phyloP scores from a whole-genome alignment of 2,888 invertebrate genomes.

The Meloe dianella region DNA sequence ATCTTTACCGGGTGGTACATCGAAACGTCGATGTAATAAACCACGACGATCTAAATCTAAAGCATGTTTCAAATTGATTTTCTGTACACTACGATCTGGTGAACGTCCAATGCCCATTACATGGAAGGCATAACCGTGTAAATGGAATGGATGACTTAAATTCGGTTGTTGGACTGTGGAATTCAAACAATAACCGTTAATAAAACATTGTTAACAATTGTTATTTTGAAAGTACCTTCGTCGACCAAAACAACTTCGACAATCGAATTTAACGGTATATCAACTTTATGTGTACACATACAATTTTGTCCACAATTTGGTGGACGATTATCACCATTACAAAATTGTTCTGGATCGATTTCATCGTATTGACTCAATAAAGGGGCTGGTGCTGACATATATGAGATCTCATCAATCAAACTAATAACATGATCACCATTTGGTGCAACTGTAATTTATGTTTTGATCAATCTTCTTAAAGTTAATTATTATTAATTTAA shows the following conservation, averaged over 20 bases:
- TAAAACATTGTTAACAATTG: background rate
- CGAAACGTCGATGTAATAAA: conserved; percentile 75
- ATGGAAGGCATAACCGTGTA: conserved; percentile 82
- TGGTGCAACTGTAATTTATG: conserved; percentile 57
- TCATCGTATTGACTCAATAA: conserved; percentile 81
- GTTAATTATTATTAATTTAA: conserved; percentile 54
- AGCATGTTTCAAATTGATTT: conserved; percentile 80
- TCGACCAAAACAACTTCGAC: conserved; percentile 89
- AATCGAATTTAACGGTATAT: conserved; percentile 81
- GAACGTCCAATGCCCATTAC: conserved; percentile 85
- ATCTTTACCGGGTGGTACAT: conserved; percentile 81
- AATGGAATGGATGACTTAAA: conserved; percentile 86
- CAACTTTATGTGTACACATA: conserved; percentile 83
- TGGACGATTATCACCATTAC: conserved; percentile 80
- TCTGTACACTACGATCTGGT: conserved; percentile 79
- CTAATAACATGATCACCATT: conserved; percentile 76
- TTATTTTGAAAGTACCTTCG: conserved; percentile 64
- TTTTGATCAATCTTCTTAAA: conserved; percentile 58
- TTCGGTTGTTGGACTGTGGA: conserved; percentile 75
- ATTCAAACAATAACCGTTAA: background rate
- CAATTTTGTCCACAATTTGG: conserved; percentile 77
- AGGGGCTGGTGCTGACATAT: conserved; percentile 75
- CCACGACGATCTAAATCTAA: conserved; percentile 79
- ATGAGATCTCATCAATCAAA: conserved; percentile 82
- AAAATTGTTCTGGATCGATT: conserved; percentile 74